Evolutionary conservation across 2,888 invertebrate species (phyloP).

Genomic region (Andrena bucephala): DNA sequence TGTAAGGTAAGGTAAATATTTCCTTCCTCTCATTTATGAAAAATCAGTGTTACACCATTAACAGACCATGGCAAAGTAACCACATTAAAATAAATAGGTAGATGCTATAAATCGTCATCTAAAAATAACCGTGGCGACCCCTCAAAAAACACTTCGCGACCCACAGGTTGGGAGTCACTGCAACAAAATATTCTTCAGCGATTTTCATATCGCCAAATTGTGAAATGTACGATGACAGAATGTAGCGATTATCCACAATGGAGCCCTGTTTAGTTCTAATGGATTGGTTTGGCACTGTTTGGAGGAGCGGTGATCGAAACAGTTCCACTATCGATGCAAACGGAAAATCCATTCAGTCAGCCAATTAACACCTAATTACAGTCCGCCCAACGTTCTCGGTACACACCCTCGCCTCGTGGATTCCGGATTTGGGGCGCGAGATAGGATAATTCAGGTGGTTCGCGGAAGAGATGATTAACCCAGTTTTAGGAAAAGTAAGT

Average conservation of each 20-base stretch:
- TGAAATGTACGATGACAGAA: slow-evolving; percentile 7
- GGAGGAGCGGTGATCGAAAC: neutral
- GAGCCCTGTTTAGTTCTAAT: neutral
- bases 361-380: slow-evolving; percentile 57
- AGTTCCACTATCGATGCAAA: slow-evolving; percentile 36
- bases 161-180: neutral
- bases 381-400: neutral
- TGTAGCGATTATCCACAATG: neutral
- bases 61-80: too few relatives aligned
- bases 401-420: slow-evolving; percentile 9
- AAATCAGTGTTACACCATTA: too few relatives aligned
- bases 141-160: too few relatives aligned
- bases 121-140: too few relatives aligned
- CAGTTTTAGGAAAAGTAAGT: slow-evolving; percentile 58
- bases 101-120: too few relatives aligned
- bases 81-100: too few relatives aligned
- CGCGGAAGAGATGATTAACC: slow-evolving; percentile 62
- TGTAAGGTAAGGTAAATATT: too few relatives aligned
- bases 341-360: slow-evolving; percentile 52
- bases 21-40: too few relatives aligned
- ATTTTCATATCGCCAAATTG: neutral
- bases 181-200: neutral
- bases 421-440: slow-evolving; percentile 50
- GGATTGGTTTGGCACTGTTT: neutral
- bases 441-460: slow-evolving; percentile 37